Percentiles rank a stretch among this genome's conserved stretches.
phyloP scores from a whole-genome alignment of 2,797 vertebrate species.

The Meriones psammophilus region DNA sequence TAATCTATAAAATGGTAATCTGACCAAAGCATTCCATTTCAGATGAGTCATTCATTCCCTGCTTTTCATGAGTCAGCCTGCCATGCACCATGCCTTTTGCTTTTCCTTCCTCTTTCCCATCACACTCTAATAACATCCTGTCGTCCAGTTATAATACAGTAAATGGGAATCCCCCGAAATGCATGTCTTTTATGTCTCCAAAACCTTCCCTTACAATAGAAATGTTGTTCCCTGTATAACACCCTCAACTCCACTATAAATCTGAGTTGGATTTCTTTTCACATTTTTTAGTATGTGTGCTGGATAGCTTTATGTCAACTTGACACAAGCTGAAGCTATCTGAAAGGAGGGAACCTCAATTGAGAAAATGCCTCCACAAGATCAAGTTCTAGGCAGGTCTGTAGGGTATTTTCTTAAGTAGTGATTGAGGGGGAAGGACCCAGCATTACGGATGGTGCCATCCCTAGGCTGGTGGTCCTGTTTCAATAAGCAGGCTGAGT shows the following conservation, averaged over 20 bases:
- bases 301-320: neutral
- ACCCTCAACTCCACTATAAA: neutral
- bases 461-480: neutral
- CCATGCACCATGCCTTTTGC: no score
- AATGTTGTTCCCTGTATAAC: neutral
- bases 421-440: neutral
- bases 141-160: neutral
- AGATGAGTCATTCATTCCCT: neutral
- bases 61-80: neutral
- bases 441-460: neutral
- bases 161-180: constrained; percentile 1
- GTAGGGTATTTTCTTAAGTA: neutral
- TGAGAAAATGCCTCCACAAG: neutral
- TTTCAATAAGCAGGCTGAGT: neutral
- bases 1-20: neutral
- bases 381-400: neutral
- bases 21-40: neutral
- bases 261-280: neutral
- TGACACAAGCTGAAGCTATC: neutral
- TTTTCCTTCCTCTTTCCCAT: constrained; percentile 3
- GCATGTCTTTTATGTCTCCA: neutral
- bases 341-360: neutral
- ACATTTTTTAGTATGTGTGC: neutral
- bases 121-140: neutral
- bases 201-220: neutral